These are phyloP conservation scores for Onychorhynchus coronatus DNA, from an alignment of 2,113 vertebrate species.

Conservation along the genomic window DNA sequence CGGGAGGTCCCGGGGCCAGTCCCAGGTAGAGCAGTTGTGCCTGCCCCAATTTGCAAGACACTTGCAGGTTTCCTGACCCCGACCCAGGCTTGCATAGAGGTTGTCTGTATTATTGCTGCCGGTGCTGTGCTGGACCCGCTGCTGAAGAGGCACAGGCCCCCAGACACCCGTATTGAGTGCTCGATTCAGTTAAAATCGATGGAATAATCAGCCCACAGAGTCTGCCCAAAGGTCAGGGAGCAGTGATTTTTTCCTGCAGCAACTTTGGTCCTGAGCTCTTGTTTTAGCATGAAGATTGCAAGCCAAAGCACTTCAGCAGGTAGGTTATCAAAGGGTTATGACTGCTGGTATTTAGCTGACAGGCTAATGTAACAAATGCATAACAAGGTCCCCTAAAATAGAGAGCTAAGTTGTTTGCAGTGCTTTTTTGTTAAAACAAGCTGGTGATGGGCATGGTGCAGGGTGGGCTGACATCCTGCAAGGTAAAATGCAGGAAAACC, in stretches of 20 bases:
- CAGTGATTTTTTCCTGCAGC: constrained; percentile 8
- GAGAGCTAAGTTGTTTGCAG: not conserved
- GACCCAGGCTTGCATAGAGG: not conserved
- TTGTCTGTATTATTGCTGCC: not conserved
- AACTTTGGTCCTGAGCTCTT: not conserved
- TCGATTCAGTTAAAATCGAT: not conserved
- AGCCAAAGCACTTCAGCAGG: not conserved
- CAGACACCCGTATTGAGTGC: not conserved
- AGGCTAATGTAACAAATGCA: not conserved
- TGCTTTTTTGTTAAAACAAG: accelerated
- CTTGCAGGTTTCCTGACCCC: not conserved
- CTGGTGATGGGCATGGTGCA: not conserved
- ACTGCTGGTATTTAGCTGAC: not conserved
- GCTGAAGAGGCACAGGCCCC: not conserved
- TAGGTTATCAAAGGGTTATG: not conserved
- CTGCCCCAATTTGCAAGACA: not conserved
- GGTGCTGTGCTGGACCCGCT: not conserved
- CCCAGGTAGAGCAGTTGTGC: accelerated
- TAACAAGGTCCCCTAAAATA: not conserved
- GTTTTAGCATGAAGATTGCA: not conserved
- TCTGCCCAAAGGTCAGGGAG: constrained; percentile 42
- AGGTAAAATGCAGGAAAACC: not conserved
- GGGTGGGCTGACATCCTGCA: not conserved
- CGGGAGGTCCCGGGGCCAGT: accelerated
- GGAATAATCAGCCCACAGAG: constrained; percentile 24